Base-by-base conservation (phyloP, 30 jellyfish, hydroid and myxozoan genomes). In the Pseudorhiza aurosa region DNA sequence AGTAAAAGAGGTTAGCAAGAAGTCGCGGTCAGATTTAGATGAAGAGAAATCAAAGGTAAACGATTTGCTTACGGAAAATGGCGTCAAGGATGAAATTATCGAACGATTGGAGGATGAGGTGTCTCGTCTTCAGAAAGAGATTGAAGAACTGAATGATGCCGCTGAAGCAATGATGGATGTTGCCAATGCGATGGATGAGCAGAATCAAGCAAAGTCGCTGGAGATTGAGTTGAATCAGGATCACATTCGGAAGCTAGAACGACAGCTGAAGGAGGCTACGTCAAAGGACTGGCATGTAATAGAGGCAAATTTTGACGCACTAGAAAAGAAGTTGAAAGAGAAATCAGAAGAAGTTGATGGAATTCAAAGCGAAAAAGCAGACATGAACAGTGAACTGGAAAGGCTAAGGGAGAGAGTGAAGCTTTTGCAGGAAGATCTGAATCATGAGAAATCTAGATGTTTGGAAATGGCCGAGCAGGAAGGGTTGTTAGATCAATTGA, bases 121-220 rank as follows among this genome's bases (percentile, higher is more conserved):
- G 6, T 17, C 56, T 14, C 27, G 44, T 70, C 86, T 47, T 17
- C 86, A 36, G 37, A 72, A 72, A 53, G 74, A 39, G 51, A 72
- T 50, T 22, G 56, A 49, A 5, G 74, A 72, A 12, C 11, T 47
- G 56, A 72, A 47, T 36, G 69, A 76, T 11, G 77, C 65, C 14
- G 69, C 65, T 5, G 88, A 58, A 33, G 88, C 64, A 58, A 59
- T 59, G 79, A 33, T 73, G 35, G 72, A 73, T 10, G 74, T 73
- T 8, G 72, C 68, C 14, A 56, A 73, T 43, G 68, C 53, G 6
- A 43, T 73, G 74, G 87, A 73, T 12, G 87, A 73, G 37, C 72
- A 73, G 31, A 73, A 49, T 28, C 47, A 73, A 18, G 40, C 44
- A 7, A 73, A 50, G 15, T 73, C 87, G 25, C 19, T 73, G 12